Evolutionary conservation across 2,888 invertebrate genomes (phyloP).

Genomic region (Noctuana brunneofusca): DNA sequence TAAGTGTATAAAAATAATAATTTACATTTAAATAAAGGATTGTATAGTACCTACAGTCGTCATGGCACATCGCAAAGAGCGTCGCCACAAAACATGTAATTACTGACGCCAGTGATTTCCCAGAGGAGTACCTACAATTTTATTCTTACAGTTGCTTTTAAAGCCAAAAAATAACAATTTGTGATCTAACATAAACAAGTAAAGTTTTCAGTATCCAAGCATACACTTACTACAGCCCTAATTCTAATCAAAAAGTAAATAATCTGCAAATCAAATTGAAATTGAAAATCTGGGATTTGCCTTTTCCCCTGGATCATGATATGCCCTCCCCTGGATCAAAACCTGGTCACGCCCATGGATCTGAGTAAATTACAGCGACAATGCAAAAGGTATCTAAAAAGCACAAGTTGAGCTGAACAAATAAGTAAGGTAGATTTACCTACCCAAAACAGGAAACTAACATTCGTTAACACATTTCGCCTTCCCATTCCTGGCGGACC

Average conservation of each 20-base stretch:
- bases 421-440: background rate
- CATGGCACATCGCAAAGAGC: conserved; percentile 37
- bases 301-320: too few species aligned
- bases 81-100: conserved; percentile 63
- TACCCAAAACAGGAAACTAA: conserved; percentile 8
- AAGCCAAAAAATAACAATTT: conserved; percentile 25
- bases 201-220: too few species aligned
- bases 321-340: too few species aligned
- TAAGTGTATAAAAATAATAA: too few species aligned
- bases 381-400: too few species aligned
- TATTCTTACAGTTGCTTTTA: conserved; percentile 37
- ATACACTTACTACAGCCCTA: too few species aligned
- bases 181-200: conserved; percentile 2
- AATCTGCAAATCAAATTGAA: too few species aligned
- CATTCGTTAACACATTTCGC: conserved; percentile 17
- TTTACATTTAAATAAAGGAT: conserved; percentile 10
- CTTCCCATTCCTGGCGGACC: conserved; percentile 36
- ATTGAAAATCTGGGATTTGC: too few species aligned
- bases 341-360: too few species aligned
- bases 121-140: conserved; percentile 45
- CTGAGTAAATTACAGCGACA: too few species aligned
- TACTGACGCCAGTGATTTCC: conserved; percentile 71
- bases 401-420: too few species aligned
- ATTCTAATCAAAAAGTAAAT: too few species aligned
- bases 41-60: conserved; percentile 41